phyloP scores from a whole-genome alignment of 53 echinoderm and acorn worm genomes.

The Glandiceps talaboti region DNA sequence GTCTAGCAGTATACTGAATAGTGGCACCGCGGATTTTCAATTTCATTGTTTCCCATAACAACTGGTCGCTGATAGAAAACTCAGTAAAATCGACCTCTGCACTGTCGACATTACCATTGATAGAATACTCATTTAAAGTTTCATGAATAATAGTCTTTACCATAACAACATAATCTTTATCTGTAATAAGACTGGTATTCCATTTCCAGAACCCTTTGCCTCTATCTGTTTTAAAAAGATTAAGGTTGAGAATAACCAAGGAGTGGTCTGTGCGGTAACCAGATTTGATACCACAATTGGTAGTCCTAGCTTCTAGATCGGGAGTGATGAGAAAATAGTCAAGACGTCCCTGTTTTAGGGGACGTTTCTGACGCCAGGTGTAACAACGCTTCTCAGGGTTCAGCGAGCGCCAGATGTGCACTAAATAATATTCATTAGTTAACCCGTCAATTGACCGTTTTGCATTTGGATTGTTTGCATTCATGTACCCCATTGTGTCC shows the following conservation, averaged over 20 bases:
- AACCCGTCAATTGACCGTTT: no score
- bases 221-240: conserved; percentile 5
- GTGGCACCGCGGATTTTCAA: conserved; percentile 10
- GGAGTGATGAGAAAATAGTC: conserved; percentile 14
- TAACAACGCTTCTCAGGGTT: neutral
- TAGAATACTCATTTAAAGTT: neutral
- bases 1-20: conserved; percentile 6
- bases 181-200: no score
- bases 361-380: neutral
- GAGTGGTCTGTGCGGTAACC: conserved; percentile 24
- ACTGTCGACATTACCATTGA: neutral
- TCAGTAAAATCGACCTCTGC: neutral
- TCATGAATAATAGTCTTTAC: neutral
- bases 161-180: neutral
- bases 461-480: no score
- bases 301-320: conserved; percentile 1
- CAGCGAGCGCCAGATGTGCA: no score
- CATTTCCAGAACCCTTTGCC: conserved; percentile 17
- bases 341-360: neutral
- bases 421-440: no score
- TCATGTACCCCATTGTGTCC: no score
- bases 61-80: conserved; percentile 9
- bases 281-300: conserved; percentile 4
- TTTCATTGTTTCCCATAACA: conserved; percentile 9
- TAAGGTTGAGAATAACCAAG: conserved; percentile 5